Conservation (phyloP, 2,797 vertebrate species). For the Balearica regulorum region DNA sequence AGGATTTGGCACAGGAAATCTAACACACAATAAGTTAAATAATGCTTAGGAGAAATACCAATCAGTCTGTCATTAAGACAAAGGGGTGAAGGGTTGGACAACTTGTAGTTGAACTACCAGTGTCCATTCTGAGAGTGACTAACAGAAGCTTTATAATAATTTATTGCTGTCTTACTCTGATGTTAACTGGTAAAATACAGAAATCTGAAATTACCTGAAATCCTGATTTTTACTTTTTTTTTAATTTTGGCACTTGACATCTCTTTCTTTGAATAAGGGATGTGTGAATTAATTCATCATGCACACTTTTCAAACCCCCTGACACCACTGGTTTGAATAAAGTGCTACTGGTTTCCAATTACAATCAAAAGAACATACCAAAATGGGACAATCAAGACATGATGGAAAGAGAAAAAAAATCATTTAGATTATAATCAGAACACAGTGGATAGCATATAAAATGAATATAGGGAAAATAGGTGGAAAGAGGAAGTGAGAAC, state of each 20-base stretch:
- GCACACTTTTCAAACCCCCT: not conserved
- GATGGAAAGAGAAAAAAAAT: not conserved
- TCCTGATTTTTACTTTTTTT: not conserved
- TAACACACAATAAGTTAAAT: slow-evolving; percentile 2
- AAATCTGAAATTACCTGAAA: not conserved
- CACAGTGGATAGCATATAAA: not conserved
- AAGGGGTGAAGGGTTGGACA: not conserved
- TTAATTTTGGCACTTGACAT: not conserved
- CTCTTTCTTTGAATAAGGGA: not conserved
- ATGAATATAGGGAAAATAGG: not conserved
- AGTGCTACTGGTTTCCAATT: not conserved
- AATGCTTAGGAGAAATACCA: slow-evolving; percentile 11
- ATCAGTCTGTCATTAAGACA: not conserved
- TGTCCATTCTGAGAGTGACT: not conserved
- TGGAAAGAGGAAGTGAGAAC: not conserved
- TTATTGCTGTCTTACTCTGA: not conserved
- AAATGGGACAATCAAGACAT: not conserved
- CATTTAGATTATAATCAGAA: not conserved
- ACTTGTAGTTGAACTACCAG: not conserved
- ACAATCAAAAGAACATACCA: not conserved
- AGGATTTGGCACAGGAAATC: not conserved
- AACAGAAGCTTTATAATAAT: not conserved
- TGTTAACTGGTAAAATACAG: not conserved
- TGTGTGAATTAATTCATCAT: not conserved
- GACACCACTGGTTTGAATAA: not conserved